Base-by-base conservation (phyloP, 2,888 invertebrate species). In the Lucinisca nassula region DNA sequence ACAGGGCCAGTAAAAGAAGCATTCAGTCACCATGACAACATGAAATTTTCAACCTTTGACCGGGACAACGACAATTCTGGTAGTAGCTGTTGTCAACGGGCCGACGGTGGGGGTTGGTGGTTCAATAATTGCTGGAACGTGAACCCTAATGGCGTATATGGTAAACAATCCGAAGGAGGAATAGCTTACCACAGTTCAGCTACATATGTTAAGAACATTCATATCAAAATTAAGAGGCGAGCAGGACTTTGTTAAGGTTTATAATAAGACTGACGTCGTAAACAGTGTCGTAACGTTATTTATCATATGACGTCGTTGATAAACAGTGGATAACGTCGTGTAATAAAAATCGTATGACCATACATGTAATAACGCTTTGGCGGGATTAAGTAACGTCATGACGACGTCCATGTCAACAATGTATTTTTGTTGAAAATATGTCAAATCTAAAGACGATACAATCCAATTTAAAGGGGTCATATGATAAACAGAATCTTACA, bases 41-140 rank as follows among this genome's bases (percentile, higher is more conserved):
- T 76, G 85, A 79, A 75, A 32, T 88, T 88, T 61, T 85, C 88
- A 14, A 85, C 88, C 0, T 88, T 72, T 37, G 88, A 88, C 61
- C 30, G 88, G 35, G 87, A 88, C 61, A 84, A 87, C 58, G 87
- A 87, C 24, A 17, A 30, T 3, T 10, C 6, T 55, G 4, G 38
- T n/a, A 37, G 21, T 8, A 79, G 72, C 38, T 82, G 79, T 58
- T 79, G 76, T 49, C 35, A 67, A 10, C 10, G 24, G 2, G 2
- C n/a, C 12, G 17, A 35, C 2, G 75, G 58, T 10, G 82, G 82
- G 21, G 88, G 88, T n/a, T 82, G 82, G 10, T 84, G 82, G 61
- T 84, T 73, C 61, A 77, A 84, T n/a, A 35, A 61, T 10, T 87
- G 87, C 45, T 78, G 83, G 37, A 83, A 37, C 37, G 35, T 84